Evolutionary conservation across 2,797 vertebrate genomes (phyloP).

Genomic region (Lepus oiostolus): DNA sequence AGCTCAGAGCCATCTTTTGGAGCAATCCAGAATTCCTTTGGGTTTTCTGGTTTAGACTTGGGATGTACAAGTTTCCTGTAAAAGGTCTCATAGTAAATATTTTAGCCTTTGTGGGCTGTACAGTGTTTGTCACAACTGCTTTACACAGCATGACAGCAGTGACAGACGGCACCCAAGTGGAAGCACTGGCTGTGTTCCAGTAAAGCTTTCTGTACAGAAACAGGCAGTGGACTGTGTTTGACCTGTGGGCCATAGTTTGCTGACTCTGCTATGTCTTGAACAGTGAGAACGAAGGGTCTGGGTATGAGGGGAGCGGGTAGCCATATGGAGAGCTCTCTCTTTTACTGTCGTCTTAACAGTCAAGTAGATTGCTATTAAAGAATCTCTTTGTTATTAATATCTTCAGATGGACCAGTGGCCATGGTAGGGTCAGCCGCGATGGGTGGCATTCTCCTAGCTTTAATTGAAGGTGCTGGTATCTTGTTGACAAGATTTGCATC

Average conservation of each 20-base stretch:
- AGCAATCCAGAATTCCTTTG: background rate
- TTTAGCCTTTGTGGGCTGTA: background rate
- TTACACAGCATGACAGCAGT: background rate
- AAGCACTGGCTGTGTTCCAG: background rate
- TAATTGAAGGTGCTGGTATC: constrained; percentile 98
- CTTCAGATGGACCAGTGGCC: constrained; percentile 95
- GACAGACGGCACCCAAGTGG: background rate
- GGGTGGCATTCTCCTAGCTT: constrained; percentile 97
- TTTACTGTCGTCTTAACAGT: background rate
- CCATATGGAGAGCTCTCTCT: background rate
- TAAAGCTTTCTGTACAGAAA: background rate
- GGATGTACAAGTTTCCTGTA: background rate
- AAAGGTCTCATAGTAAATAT: background rate
- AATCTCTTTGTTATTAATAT: background rate
- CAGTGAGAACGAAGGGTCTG: background rate
- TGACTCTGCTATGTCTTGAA: background rate
- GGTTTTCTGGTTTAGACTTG: background rate
- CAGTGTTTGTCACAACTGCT: background rate
- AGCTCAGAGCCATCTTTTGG: background rate
- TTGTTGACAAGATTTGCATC: constrained; percentile 97
- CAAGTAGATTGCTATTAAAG: background rate
- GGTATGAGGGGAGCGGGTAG: too few species aligned
- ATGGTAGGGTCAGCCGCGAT: constrained; percentile 98
- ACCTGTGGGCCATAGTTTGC: background rate
- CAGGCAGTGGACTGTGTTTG: background rate